Percentiles rank a stretch among this genome's conserved stretches.
Evolutionary conservation across 2,797 vertebrate genomes (phyloP).

Genomic region (Coracias cyanogaster): DNA sequence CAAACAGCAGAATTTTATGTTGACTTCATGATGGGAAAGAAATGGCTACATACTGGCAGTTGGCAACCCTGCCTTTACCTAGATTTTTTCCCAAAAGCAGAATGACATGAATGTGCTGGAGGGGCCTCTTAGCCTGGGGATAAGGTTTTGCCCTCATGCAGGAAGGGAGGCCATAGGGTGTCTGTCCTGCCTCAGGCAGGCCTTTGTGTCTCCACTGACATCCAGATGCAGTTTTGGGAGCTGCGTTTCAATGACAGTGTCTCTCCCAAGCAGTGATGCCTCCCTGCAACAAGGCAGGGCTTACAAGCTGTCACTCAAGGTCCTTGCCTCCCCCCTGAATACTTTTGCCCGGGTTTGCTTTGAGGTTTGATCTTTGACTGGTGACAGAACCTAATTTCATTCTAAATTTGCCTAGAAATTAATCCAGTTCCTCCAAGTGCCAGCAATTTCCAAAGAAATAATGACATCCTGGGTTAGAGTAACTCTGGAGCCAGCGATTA

Average conservation of each 20-base stretch:
- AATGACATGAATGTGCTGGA: neutral
- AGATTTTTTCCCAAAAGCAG: neutral
- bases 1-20: neutral
- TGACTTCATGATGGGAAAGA: neutral
- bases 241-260: rapidly evolving
- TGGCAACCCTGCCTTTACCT: neutral
- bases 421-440: neutral
- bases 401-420: neutral
- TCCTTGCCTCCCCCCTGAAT: rapidly evolving
- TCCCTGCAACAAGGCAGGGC: neutral
- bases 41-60: rapidly evolving
- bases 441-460: neutral
- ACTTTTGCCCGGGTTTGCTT: neutral
- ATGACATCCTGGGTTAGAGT: rapidly evolving
- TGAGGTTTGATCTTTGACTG: neutral
- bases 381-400: neutral
- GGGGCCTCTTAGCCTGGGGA: neutral
- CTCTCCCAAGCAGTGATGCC: neutral
- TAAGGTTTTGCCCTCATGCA: neutral
- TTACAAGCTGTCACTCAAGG: neutral
- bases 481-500: neutral
- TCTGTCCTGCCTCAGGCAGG: neutral
- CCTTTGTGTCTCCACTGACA: neutral
- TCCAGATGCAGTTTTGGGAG: neutral
- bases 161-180: neutral